Evolutionary conservation across 2,113 vertebrate species (phyloP).

Genomic region (Odontophorus gujanensis): DNA sequence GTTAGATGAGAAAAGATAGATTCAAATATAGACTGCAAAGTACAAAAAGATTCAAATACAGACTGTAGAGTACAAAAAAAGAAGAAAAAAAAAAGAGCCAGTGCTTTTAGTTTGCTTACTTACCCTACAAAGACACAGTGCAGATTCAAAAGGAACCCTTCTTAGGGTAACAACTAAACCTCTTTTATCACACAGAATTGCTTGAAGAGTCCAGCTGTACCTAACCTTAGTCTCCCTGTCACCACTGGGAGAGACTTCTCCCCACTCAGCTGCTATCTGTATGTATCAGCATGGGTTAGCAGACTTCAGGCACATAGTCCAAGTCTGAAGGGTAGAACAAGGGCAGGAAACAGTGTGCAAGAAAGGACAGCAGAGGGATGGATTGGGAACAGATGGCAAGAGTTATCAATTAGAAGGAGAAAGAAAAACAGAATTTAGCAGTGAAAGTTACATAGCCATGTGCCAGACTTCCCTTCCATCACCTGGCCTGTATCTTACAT

Average conservation of each 20-base stretch:
- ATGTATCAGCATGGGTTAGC: fast-evolving
- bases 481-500: neutral
- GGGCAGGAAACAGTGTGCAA: constrained; percentile 18
- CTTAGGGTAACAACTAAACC: neutral
- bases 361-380: constrained; percentile 40
- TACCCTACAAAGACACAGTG: neutral
- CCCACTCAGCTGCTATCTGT: neutral
- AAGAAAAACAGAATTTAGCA: constrained; percentile 3
- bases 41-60: neutral
- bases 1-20: constrained; percentile 39
- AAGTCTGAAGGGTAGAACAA: neutral
- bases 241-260: neutral
- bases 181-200: neutral
- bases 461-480: constrained; percentile 9
- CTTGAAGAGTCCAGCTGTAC: neutral
- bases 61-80: neutral
- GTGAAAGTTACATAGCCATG: neutral
- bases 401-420: constrained; percentile 40
- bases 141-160: neutral
- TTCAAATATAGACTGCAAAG: constrained; percentile 52
- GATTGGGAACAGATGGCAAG: constrained; percentile 55
- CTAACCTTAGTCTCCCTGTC: neutral
- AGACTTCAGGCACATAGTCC: neutral
- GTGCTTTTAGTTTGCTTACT: neutral
- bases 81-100: neutral